Conservation (phyloP, 2,113 vertebrate species). For the Eonycteris spelaea region DNA sequence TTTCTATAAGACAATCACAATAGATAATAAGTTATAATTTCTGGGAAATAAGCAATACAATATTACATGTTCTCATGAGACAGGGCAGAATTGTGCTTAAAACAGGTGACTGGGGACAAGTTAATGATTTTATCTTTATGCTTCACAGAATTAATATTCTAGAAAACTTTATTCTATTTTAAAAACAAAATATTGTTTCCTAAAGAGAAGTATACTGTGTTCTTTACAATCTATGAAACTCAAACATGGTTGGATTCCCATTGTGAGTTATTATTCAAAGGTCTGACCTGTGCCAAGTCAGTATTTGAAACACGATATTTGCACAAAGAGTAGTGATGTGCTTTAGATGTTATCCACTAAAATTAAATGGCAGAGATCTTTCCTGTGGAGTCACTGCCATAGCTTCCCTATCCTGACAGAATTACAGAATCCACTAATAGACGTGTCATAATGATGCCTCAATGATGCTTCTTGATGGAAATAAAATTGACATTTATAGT, state of each 20-base stretch:
- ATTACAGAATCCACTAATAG: neutral
- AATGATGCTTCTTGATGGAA: neutral
- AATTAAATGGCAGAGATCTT: neutral
- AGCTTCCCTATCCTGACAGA: neutral
- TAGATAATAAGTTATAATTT: neutral
- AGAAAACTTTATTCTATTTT: neutral
- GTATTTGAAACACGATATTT: neutral
- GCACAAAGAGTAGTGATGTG: rapidly evolving
- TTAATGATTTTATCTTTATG: neutral
- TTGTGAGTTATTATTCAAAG: neutral
- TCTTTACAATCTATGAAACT: neutral
- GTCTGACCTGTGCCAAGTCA: neutral
- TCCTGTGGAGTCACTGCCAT: neutral
- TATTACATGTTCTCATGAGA: neutral
- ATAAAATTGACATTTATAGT: neutral
- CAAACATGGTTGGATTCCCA: neutral
- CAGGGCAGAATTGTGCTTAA: neutral
- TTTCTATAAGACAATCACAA: neutral
- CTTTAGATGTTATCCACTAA: neutral
- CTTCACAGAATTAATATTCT: neutral
- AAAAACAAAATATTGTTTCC: neutral
- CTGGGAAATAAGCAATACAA: neutral
- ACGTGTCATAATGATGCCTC: neutral
- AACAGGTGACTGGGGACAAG: neutral
- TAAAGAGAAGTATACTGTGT: neutral